Percentiles rank a stretch among this genome's conserved stretches.
phyloP scores from a whole-genome alignment of 1,140 invertebrate species.

The Dendroctonus valens region DNA sequence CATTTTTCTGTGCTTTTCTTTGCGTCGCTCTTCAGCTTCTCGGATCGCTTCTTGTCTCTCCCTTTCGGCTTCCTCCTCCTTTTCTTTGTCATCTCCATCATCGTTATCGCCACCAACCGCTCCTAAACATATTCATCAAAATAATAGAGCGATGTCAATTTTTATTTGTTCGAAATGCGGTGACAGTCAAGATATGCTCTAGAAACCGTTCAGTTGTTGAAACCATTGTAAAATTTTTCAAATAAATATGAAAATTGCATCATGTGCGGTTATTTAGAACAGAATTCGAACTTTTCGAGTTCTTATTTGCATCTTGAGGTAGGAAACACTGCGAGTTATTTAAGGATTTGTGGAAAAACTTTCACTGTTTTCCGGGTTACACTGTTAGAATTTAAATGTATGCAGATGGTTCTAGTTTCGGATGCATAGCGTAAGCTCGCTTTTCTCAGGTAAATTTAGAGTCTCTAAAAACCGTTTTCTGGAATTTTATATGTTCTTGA shows the following conservation, averaged over 20 bases:
- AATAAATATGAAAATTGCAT: not conserved
- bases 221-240: too few species aligned
- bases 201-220: too few species aligned
- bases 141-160: not conserved
- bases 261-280: not conserved
- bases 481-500: too few species aligned
- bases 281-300: not conserved
- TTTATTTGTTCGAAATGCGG: not conserved
- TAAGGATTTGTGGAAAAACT: not conserved
- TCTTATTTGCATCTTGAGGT: not conserved
- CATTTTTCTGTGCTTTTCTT: constrained; percentile 98
- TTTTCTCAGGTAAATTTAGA: too few species aligned
- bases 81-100: constrained; percentile 87
- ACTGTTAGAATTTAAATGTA: too few species aligned
- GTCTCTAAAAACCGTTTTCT: too few species aligned
- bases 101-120: constrained; percentile 88
- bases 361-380: not conserved
- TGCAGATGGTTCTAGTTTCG: too few species aligned
- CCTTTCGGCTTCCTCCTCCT: constrained; percentile 92
- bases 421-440: too few species aligned
- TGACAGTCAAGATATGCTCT: too few species aligned
- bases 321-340: not conserved
- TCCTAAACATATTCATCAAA: constrained; percentile 56
- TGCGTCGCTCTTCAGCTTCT: constrained; percentile 90
- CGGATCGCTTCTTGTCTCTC: constrained; percentile 89